These are phyloP conservation scores for Otis tarda DNA, from an alignment of 2,113 vertebrate species.

Conservation along the genomic window DNA sequence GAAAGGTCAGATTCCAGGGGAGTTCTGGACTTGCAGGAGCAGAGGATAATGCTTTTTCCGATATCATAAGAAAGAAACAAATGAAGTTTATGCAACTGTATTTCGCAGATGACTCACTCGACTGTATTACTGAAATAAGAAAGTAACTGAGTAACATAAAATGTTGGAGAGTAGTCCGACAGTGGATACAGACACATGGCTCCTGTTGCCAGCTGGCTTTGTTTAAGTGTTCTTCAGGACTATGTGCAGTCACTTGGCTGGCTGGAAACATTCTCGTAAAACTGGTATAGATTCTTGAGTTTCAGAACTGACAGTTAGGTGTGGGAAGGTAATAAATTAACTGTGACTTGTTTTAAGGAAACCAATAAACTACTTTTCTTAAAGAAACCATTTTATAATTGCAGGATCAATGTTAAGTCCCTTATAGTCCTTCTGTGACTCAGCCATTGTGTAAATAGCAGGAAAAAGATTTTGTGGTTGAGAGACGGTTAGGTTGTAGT, in stretches of 20 bases:
- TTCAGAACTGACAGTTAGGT: not conserved
- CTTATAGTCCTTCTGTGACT: not conserved
- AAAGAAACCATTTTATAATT: not conserved
- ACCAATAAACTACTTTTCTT: not conserved
- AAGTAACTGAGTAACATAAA: not conserved
- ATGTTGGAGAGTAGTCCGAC: rapidly evolving
- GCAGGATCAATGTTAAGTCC: not conserved
- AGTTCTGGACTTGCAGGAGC: not conserved
- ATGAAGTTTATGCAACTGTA: not conserved
- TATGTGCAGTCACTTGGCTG: not conserved
- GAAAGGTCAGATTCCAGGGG: not conserved
- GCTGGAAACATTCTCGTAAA: not conserved
- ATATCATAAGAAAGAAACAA: not conserved
- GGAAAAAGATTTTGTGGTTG: not conserved
- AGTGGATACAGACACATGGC: not conserved
- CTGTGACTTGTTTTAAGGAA: not conserved
- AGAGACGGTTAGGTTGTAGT: not conserved
- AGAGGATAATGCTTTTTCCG: not conserved
- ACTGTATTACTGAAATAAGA: not conserved
- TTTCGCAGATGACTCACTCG: not conserved
- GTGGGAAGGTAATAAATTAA: not conserved
- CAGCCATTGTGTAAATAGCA: not conserved
- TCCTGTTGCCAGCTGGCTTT: not conserved
- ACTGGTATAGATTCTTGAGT: not conserved
- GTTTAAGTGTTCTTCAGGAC: not conserved